Percentiles rank a stretch among this genome's conserved stretches.
phyloP scores from a whole-genome alignment of 2,797 vertebrate genomes.

The Vultur gryphus region DNA sequence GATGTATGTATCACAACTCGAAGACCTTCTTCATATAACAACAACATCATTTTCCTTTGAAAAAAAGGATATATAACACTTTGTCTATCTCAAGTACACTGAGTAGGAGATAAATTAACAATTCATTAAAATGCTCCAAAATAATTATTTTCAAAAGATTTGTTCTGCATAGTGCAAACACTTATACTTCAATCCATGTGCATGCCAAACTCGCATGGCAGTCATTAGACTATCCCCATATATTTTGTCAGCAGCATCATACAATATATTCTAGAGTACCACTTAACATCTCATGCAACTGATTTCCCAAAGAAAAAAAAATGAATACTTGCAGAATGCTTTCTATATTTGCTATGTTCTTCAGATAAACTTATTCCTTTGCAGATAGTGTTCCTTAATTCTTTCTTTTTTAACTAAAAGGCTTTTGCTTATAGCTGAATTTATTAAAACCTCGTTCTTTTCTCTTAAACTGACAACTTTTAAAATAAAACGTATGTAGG shows the following conservation, averaged over 20 bases:
- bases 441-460: background rate
- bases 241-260: background rate
- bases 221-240: background rate
- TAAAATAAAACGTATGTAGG: background rate
- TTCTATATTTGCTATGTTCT: background rate
- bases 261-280: background rate
- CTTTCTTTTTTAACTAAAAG: background rate
- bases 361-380: background rate
- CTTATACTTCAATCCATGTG: background rate
- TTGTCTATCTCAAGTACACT: background rate
- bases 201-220: background rate
- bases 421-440: background rate
- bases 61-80: background rate
- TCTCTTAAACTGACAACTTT: background rate
- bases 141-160: background rate
- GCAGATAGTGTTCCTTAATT: background rate
- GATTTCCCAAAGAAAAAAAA: background rate
- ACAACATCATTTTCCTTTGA: slow-evolving; percentile 94
- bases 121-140: background rate
- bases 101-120: background rate
- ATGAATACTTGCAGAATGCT: background rate
- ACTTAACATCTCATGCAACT: background rate
- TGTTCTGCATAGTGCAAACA: background rate
- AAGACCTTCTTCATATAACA: slow-evolving; percentile 94
- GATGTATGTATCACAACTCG: slow-evolving; percentile 93